Evolutionary conservation across 2,113 vertebrate genomes (phyloP), one percentile per base, ranked within the genome.

Genomic region (Illadopsis cleaveri): DNA sequence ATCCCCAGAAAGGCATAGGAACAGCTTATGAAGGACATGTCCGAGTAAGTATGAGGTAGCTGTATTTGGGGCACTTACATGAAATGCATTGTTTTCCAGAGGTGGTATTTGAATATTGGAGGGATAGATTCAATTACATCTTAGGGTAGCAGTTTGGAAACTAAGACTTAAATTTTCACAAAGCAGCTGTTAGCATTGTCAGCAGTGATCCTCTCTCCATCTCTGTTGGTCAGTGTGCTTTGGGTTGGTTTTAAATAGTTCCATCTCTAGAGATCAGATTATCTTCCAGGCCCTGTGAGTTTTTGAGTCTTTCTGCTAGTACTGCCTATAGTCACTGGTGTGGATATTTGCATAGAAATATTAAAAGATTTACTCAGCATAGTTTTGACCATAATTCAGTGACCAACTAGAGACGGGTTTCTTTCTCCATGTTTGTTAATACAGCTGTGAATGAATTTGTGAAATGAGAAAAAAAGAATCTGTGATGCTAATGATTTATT

Each of bases 21-120:
- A 99, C 99, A 19, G 99, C 99, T 9, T 99, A 99, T 18, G 99
- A 99, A 97, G 99, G 99, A 4, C 98, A 99, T 42, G 99, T 99
- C 69, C 98, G 99, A 98, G 99, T 99, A 96, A 98, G 99, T 98
- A 77, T 65, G 57, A 38, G 28, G 35, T 69, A 65, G 53, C 56
- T 72, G 48, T 47, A 12, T 38, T 73, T 90, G 91, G 37, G 58
- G 24, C 68, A 47, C 19, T 66, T 69, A 10, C 0, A 21, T 78
- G 61, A 60, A 54, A 45, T 56, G 8, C 9, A 1, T 38, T 87
- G 15, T 58, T 86, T 73, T 78, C 30, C 10, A 12, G 56, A 44
- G 56, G 40, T 68, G 81, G 25, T 77, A 47, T 94, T 65, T 35
- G 31, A 15, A 3, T 31, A 4, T 15, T 8, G 27, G 6, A 12